Percentiles rank a stretch among this genome's conserved stretches.
phyloP scores from a whole-genome alignment of 1,140 invertebrate species.

The Drosophila takahashii region DNA sequence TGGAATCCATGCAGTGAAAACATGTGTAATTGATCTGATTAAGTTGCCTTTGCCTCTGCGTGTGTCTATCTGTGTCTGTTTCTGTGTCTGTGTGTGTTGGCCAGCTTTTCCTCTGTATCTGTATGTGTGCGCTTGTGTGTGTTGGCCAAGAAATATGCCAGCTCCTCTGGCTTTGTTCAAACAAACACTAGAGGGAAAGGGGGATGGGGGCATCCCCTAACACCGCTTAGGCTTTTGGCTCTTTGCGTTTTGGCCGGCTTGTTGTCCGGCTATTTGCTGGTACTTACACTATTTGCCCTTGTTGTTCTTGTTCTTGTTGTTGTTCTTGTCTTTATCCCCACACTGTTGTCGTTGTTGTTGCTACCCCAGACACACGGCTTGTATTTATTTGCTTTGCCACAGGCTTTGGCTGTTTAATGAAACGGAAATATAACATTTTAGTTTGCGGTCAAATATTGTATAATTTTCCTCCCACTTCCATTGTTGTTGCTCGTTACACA shows the following conservation, averaged over 20 bases:
- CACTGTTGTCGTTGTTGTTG: constrained; percentile 1
- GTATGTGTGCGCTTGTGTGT: constrained; percentile 16
- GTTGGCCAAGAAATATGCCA: constrained; percentile 63
- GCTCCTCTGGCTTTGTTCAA: constrained; percentile 50
- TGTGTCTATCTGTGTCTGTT: constrained; percentile 28
- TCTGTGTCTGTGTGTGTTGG: constrained; percentile 12
- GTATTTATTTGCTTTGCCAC: constrained; percentile 64
- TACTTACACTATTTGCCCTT: constrained; percentile 47
- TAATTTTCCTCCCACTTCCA: constrained; percentile 30
- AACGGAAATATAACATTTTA: constrained; percentile 77
- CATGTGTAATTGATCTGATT: constrained; percentile 83
- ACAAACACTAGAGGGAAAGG: constrained; percentile 36
- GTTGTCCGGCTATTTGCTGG: constrained; percentile 67
- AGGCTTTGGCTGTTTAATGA: constrained; percentile 75
- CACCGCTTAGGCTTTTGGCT: constrained; percentile 37
- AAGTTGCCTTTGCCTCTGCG: constrained; percentile 73
- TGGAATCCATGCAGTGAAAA: constrained; percentile 80
- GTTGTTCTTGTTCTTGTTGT: constrained; percentile 21
- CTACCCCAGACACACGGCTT: constrained; percentile 13
- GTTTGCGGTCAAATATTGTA: constrained; percentile 75
- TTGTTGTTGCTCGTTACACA: constrained; percentile 7
- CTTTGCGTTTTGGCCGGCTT: constrained; percentile 24
- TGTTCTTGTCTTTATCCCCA: not conserved
- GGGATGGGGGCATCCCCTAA: constrained; percentile 1
- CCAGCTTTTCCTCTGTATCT: not conserved